phyloP scores from a whole-genome alignment of 2,113 vertebrate genomes.

The Alligator mississippiensis region DNA sequence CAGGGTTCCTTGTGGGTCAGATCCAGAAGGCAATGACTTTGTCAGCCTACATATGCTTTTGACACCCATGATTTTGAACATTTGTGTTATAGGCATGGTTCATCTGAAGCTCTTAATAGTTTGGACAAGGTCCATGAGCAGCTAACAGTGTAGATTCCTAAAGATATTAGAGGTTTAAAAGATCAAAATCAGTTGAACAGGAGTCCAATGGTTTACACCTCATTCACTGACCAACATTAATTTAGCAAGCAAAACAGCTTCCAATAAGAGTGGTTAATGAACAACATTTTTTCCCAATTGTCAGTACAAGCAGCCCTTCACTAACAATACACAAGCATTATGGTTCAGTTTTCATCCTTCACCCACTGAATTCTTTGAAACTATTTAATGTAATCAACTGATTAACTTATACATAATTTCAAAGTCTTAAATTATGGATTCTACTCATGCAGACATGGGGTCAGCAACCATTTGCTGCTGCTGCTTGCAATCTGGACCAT shows the following conservation, averaged over 20 bases:
- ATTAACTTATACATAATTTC: background rate
- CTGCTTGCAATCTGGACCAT: no score
- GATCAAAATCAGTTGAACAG: background rate
- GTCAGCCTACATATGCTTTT: no score
- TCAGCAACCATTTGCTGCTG: no score
- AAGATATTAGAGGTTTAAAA: background rate
- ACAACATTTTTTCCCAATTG: background rate
- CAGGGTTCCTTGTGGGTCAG: no score
- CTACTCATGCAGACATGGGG: background rate
- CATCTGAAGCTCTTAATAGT: background rate
- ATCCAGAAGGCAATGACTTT: no score
- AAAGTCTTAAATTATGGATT: background rate
- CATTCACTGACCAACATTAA: background rate
- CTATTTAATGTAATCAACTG: background rate
- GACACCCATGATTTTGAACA: background rate
- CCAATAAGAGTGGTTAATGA: background rate
- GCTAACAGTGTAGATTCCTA: background rate
- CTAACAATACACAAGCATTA: background rate
- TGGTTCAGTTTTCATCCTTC: background rate
- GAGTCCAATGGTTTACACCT: background rate
- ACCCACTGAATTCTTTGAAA: background rate
- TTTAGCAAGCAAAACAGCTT: background rate
- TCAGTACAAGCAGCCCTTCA: background rate
- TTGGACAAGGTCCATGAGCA: background rate
- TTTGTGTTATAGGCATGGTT: background rate